Conservation (phyloP, 2,113 vertebrate species). For the Triplophysa tibetana region DNA sequence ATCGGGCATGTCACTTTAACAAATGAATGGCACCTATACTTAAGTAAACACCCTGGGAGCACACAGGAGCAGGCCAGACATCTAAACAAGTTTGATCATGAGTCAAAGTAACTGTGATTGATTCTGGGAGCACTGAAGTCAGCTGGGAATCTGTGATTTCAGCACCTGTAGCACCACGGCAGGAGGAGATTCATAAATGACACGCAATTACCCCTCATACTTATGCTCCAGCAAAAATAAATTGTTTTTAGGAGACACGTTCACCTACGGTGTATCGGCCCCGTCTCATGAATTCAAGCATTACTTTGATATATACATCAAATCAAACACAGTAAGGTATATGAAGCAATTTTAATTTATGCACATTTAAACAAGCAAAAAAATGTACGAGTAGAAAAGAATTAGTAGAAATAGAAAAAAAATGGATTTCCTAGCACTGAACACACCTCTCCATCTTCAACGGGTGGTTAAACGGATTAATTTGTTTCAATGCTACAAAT, state of each 20-base stretch:
- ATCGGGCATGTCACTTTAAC: constrained; percentile 24
- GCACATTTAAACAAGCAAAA: constrained; percentile 78
- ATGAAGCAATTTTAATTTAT: constrained; percentile 78
- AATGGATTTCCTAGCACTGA: constrained; percentile 38
- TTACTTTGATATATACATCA: background rate
- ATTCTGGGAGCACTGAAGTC: constrained; percentile 29
- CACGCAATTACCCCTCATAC: constrained; percentile 69
- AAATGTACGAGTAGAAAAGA: constrained; percentile 68
- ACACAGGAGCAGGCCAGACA: constrained; percentile 25
- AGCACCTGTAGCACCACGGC: constrained; percentile 36
- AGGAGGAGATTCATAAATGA: constrained; percentile 67
- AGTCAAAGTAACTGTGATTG: constrained; percentile 52
- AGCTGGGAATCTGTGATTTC: constrained; percentile 39
- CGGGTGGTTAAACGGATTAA: constrained; percentile 31
- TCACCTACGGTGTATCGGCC: background rate
- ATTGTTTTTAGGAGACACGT: constrained; percentile 54
- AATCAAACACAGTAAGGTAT: constrained; percentile 60
- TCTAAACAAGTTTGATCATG: constrained; percentile 26
- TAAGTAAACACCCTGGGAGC: constrained; percentile 35
- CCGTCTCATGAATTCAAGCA: too few relatives aligned
- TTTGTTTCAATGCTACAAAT: constrained; percentile 5
- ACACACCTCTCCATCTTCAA: constrained; percentile 28
- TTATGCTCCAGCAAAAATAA: constrained; percentile 69
- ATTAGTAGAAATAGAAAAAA: constrained; percentile 70
- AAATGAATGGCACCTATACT: constrained; percentile 34